Conservation (phyloP, 64 coral and sea anemone genomes). For the Actinia tenebrosa region DNA sequence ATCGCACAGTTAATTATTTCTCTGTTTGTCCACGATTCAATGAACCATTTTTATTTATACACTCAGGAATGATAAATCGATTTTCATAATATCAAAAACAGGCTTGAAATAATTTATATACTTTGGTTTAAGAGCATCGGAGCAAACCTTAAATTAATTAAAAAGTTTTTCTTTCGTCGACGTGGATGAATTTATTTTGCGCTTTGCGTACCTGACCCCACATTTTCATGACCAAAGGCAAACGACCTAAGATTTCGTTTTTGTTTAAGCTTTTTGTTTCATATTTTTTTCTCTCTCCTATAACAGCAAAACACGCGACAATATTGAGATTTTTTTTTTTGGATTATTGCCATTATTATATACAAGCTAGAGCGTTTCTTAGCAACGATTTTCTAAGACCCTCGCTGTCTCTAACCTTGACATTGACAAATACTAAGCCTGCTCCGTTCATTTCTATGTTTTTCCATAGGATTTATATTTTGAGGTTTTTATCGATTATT, state of each 20-base stretch:
- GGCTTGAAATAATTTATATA: background rate
- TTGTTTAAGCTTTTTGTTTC: constrained; percentile 27
- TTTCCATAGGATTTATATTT: background rate
- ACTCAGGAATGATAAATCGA: background rate
- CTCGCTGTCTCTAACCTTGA: constrained; percentile 1
- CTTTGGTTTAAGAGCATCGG: background rate
- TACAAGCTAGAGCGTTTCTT: background rate
- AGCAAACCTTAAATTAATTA: background rate
- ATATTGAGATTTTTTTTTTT: background rate
- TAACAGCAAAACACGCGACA: background rate
- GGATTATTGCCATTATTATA: constrained; percentile 24
- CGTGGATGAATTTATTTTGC: background rate
- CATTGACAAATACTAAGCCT: background rate
- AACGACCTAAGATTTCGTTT: constrained; percentile 2
- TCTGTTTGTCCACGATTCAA: background rate
- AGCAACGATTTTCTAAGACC: background rate
- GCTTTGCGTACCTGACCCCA: background rate
- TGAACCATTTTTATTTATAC: background rate
- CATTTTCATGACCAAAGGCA: background rate
- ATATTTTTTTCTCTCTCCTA: background rate
- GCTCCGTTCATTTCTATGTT: background rate
- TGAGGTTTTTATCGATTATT: background rate
- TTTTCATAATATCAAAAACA: background rate
- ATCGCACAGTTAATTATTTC: background rate
- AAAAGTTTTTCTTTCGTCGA: background rate